These are phyloP conservation scores for Sclerodermus sp. DNA, from an alignment of 2,888 invertebrate species.

Conservation along the genomic window DNA sequence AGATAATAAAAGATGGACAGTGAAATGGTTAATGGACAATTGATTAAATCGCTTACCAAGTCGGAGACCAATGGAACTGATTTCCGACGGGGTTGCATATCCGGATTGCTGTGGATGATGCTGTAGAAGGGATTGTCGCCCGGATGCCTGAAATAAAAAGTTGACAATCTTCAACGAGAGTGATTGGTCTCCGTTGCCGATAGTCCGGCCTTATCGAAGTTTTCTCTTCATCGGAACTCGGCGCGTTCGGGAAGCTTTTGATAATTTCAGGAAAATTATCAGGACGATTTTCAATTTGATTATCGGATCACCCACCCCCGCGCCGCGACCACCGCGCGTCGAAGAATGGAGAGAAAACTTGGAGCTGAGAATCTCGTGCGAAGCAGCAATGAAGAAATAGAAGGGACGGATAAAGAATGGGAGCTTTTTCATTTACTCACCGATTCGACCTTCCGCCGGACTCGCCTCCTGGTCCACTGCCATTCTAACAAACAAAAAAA, in stretches of 20 bases:
- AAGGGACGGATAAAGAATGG: no score
- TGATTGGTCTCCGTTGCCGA: background rate
- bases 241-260: no score
- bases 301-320: no score
- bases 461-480: conserved; percentile 77
- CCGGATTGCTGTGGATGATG: conserved; percentile 99
- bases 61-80: conserved; percentile 98
- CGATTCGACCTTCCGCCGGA: conserved; percentile 80
- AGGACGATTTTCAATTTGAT: no score
- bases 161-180: background rate
- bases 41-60: conserved; percentile 77
- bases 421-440: conserved; percentile 60
- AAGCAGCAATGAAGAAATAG: no score
- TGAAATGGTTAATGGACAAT: conserved; percentile 21
- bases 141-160: conserved; percentile 67
- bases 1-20: conserved; percentile 6
- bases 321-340: no score
- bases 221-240: no score
- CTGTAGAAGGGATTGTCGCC: conserved; percentile 99
- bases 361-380: no score
- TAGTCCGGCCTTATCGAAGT: no score
- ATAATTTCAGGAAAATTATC: no score
- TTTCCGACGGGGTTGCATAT: conserved; percentile 94
- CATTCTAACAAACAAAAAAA: conserved; percentile 81
- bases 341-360: no score